These are phyloP conservation scores for Chrysomela aeneicollis DNA, from an alignment of 2,888 invertebrate species.

Conservation along the genomic window DNA sequence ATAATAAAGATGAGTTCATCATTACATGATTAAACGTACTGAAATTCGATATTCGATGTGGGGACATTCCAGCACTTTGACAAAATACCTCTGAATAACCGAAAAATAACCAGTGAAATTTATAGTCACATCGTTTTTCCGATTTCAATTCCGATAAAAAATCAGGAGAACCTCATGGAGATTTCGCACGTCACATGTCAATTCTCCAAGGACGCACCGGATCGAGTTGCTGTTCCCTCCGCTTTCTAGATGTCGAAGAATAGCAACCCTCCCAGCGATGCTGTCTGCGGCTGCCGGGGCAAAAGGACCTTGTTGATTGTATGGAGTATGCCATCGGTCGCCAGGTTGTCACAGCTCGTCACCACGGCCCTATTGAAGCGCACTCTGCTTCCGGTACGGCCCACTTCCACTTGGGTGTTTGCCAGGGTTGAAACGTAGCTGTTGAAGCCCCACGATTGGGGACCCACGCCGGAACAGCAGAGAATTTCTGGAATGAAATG, in stretches of 20 bases:
- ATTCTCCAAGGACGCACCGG: not conserved
- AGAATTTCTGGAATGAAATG: conserved; percentile 61
- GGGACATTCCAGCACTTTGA: no score
- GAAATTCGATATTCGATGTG: no score
- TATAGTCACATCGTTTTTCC: not conserved
- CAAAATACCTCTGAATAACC: no score
- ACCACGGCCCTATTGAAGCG: conserved; percentile 56
- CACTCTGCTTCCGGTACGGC: conserved; percentile 54
- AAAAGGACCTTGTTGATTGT: conserved; percentile 65
- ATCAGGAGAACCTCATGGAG: not conserved
- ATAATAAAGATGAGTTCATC: no score
- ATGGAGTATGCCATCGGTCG: conserved; percentile 68
- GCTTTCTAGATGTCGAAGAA: conserved; percentile 55
- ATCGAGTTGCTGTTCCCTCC: not conserved
- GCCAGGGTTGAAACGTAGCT: conserved; percentile 55
- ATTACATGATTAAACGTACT: no score
- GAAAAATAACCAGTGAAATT: no score
- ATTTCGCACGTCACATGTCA: not conserved
- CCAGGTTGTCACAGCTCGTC: conserved; percentile 63
- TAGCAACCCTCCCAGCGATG: conserved; percentile 53
- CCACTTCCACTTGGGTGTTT: conserved; percentile 54
- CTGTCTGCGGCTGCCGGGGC: conserved; percentile 54
- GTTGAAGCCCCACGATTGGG: conserved; percentile 58
- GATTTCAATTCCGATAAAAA: not conserved
- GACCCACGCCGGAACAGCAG: conserved; percentile 59